Evolutionary conservation across 2,113 vertebrate species (phyloP), one percentile per base, ranked within the genome.

Genomic region (Myrmecophaga tridactyla): DNA sequence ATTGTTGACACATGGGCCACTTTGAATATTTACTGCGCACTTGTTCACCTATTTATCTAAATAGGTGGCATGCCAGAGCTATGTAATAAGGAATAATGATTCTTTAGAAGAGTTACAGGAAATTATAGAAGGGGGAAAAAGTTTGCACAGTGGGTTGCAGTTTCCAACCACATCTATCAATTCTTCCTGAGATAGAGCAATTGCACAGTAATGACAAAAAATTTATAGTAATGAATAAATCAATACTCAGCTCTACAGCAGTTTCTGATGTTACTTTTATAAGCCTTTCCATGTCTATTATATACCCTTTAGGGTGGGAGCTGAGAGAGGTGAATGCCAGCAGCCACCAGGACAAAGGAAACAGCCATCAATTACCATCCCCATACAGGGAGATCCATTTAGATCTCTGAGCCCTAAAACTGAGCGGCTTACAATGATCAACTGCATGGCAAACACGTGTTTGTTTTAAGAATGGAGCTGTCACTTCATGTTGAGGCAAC

Each of bases 61-160:
- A 98, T 98, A 98, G 98, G 98, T 99, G 98, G 98, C 98, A 98
- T 97, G 97, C 98, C 98, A 98, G 97, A 96, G 94, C 97, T 96
- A 98, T 91, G 97, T 98, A 99, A 99, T 98, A 98, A 98, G 98
- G 98, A 99, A 98, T 98, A 98, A 99, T 98, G 98, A 98, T 98
- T 97, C 98, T 97, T 98, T 96, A 98, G 98, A 98, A 98, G 98
- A 98, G 96, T 98, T 98, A 98, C 98, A 98, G 98, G 98, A 97
- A 98, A 98, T 98, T 98, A 98, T 92, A 97, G 97, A 98, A 98
- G 90, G 93, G 87, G 92, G 96, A 13, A 94, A 97, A 98, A 98
- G 97, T 98, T 98, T 97, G 96, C 97, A 97, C 96, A 88, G 94
- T 94, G 97, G 96, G 94, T 86, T 96, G 72, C 91, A 97, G 96